phyloP scores from a whole-genome alignment of 2,113 vertebrate species.

The Telmatochromis brachygnathus region DNA sequence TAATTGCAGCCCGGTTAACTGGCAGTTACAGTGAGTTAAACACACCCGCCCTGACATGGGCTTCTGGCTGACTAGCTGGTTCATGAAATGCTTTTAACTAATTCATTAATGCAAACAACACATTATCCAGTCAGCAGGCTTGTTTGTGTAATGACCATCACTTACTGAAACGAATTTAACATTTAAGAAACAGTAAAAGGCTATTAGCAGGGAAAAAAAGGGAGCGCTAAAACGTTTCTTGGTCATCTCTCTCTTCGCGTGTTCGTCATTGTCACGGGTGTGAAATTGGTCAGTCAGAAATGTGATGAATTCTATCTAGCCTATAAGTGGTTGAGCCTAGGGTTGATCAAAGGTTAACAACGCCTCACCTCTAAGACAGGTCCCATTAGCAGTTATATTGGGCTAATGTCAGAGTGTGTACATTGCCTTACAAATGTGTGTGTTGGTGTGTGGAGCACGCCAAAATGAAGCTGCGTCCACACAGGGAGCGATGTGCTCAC shows the following conservation, averaged over 20 bases:
- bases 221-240: neutral
- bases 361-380: conserved; percentile 63
- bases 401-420: conserved; percentile 16
- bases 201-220: neutral
- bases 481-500: neutral
- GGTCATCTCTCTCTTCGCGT: neutral
- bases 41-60: neutral
- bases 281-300: conserved; percentile 66
- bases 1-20: conserved; percentile 52
- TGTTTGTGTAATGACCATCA: neutral
- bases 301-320: conserved; percentile 64
- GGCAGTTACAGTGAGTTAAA: conserved; percentile 38
- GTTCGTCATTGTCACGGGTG: conserved; percentile 54
- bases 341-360: conserved; percentile 69
- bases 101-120: conserved; percentile 18
- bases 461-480: neutral
- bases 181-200: neutral
- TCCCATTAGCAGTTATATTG: conserved; percentile 69
- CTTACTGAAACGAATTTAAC: neutral
- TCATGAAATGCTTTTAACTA: neutral
- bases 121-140: neutral
- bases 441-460: neutral
- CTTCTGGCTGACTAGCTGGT: neutral
- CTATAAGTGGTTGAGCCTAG: conserved; percentile 59
- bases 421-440: neutral